Conservation (phyloP, 1,140 invertebrate species). For the Sycophila sp. region DNA sequence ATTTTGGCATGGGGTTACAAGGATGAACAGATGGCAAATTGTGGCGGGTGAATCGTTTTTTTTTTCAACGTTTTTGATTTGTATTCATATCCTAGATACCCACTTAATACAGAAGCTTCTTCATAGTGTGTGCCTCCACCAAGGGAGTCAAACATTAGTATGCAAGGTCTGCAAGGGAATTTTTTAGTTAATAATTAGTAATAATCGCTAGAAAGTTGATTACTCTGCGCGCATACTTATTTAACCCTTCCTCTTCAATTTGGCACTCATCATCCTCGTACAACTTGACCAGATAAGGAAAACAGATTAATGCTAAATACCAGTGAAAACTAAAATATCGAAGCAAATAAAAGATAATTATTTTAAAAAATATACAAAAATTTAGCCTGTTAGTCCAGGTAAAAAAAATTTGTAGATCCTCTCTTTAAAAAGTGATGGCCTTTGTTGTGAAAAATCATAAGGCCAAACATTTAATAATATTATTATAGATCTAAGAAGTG, state of each 20-base stretch:
- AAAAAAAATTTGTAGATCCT: too few relatives aligned
- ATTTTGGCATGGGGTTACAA: conserved; percentile 93
- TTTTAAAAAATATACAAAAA: too few relatives aligned
- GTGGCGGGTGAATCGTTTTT: conserved; percentile 79
- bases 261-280: neutral
- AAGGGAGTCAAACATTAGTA: conserved; percentile 95
- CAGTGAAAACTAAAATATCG: conserved; percentile 89
- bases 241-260: neutral
- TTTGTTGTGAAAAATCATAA: too few relatives aligned
- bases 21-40: conserved; percentile 84
- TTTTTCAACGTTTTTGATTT: too few relatives aligned
- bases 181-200: too few relatives aligned
- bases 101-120: conserved; percentile 86
- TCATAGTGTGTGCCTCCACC: conserved; percentile 73
- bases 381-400: neutral
- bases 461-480: too few relatives aligned
- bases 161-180: too few relatives aligned
- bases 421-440: too few relatives aligned
- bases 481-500: too few relatives aligned
- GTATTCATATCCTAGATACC: conserved; percentile 90
- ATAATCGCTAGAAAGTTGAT: neutral
- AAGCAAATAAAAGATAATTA: too few relatives aligned
- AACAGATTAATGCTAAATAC: conserved; percentile 97
- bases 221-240: too few relatives aligned
- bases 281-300: conserved; percentile 71